phyloP scores from a whole-genome alignment of 2,797 vertebrate genomes.

The Merluccius polli region DNA sequence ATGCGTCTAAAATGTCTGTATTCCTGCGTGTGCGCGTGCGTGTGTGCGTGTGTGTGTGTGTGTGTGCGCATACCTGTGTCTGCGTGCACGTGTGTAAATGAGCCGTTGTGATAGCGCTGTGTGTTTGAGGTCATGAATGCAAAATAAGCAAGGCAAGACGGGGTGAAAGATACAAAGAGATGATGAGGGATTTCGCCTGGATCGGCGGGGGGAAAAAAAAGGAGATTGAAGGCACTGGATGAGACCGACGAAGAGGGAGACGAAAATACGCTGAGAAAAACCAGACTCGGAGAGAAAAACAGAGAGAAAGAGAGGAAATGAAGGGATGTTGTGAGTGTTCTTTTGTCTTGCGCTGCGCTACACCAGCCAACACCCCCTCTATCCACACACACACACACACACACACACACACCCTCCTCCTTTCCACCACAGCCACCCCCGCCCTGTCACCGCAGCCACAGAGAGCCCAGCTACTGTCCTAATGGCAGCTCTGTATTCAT shows the following conservation, averaged over 20 bases:
- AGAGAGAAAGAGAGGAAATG: slow-evolving; percentile 17
- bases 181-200: slow-evolving; percentile 24
- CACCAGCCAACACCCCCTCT: slow-evolving; percentile 48
- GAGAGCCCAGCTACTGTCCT: slow-evolving; percentile 65
- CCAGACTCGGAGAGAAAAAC: neutral
- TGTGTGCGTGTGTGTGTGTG: slow-evolving; percentile 23
- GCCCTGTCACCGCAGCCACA: slow-evolving; percentile 44
- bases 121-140: slow-evolving; percentile 36
- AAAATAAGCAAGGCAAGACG: slow-evolving; percentile 39
- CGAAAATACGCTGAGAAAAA: neutral
- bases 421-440: slow-evolving; percentile 16
- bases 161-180: slow-evolving; percentile 17
- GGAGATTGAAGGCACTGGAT: slow-evolving; percentile 22
- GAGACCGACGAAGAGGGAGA: slow-evolving; percentile 22
- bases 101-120: neutral
- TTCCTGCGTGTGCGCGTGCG: slow-evolving; percentile 27
- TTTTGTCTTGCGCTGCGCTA: slow-evolving; percentile 73
- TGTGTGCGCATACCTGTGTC: slow-evolving; percentile 10
- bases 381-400: no score
- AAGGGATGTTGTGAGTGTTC: slow-evolving; percentile 47
- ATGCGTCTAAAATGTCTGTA: no score
- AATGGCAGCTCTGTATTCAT: slow-evolving; percentile 78
- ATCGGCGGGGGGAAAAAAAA: neutral
- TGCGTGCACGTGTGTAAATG: slow-evolving; percentile 10
- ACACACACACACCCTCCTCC: slow-evolving; percentile 23